Evolutionary conservation across 1,140 invertebrate species (phyloP), one percentile per base, ranked within the genome.

Genomic region (Rhagoletis zephyria): DNA sequence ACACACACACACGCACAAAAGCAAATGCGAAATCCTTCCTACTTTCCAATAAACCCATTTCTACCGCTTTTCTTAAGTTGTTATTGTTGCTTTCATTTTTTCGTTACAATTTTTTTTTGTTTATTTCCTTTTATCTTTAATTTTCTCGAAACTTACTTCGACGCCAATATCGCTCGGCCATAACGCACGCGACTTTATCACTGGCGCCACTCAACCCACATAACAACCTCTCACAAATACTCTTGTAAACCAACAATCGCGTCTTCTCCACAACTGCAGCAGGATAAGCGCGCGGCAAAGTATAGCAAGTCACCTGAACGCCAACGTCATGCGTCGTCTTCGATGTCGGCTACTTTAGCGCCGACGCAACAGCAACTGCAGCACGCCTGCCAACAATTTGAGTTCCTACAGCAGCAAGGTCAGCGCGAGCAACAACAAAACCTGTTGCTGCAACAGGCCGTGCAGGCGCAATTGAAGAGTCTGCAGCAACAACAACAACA

Each of bases 21-120:
- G 48, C 42, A 86, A 74, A 51, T n/a, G 67, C 48, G 48, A 85
- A 93, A 91, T 93, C 91, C 90, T 92, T 91, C 90, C 74, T 86
- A 85, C 61, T 87, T 61, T 88, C 81, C 1, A 56, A 85, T 56
- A 30, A 7, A 40, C 10, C 90, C 88, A 85, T 89, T 90, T 67
- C 74, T 89, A 56, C 48, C 56, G 63, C 86, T 86, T 87, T 87
- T 89, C 88, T 88, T 56, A 88, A 48, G 88, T 88, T 89, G 85
- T 89, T 89, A 88, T 89, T 89, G 87, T 89, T 91, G 74, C 74
- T 87, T 88, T 85, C 70, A 67, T 59, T 86, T 89, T 89, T 88
- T 88, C 86, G 65, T 87, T 87, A 56, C 59, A 74, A 40, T 88
- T 85, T 51, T 65, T 51, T 81, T 81, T 19, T 30, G 48, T 59